A percentile compares a stretch with the other conserved stretches of the same genome.
Conservation (phyloP, 2,113 vertebrate genomes). For the Engraulis encrasicolus region DNA sequence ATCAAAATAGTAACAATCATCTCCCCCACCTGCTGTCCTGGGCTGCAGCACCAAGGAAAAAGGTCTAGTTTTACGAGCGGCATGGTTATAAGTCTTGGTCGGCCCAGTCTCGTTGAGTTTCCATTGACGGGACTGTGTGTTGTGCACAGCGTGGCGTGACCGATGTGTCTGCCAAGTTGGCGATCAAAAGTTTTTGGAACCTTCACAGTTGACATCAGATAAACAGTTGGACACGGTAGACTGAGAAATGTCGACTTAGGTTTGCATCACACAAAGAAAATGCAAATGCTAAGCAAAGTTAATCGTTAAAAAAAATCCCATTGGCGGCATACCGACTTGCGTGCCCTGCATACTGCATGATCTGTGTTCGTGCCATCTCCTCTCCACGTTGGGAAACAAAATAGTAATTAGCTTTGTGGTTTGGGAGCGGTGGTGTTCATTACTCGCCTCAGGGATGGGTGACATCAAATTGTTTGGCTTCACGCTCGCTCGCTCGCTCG, state of each 20-base stretch:
- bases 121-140: background rate
- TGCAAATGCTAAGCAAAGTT: background rate
- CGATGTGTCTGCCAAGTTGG: background rate
- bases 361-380: background rate
- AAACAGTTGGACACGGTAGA: background rate
- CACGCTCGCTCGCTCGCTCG: no score
- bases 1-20: background rate
- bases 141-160: background rate
- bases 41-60: background rate
- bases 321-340: background rate
- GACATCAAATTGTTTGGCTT: background rate
- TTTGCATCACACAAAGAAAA: background rate
- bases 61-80: background rate
- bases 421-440: background rate
- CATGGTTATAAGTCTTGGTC: background rate
- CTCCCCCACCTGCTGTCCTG: background rate
- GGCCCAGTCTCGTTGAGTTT: background rate
- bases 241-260: background rate
- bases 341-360: background rate
- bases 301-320: background rate
- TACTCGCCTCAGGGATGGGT: background rate
- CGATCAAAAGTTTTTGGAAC: background rate
- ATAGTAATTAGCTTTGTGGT: background rate
- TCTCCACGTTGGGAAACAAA: background rate
- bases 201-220: constrained; percentile 1